Evolutionary conservation across 2,113 vertebrate genomes (phyloP), one percentile per base, ranked within the genome.

Genomic region (Nycticryphes semicollaris): DNA sequence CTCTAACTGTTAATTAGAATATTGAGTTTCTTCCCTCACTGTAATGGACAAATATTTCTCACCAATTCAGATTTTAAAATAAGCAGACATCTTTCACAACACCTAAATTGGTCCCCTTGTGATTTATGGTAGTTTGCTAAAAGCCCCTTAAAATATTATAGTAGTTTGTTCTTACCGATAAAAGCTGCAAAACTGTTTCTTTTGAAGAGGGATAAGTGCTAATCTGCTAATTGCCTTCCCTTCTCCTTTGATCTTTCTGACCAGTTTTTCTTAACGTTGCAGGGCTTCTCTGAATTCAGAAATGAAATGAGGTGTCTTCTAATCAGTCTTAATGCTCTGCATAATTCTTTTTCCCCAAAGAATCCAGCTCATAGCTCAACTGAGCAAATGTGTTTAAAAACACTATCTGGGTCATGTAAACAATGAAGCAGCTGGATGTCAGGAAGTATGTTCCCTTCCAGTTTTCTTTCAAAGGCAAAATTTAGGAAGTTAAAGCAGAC

Each of bases 141-240:
- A 19, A 96, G 31, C 7, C 47, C 25, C 19, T 90, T 80, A 59
- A 92, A 84, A 78, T 27, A 67, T 2, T 4, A 31, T 31, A 28
- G 50, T 77, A 9, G 31, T 48, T 80, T 69, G 54, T 73, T 84
- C 86, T 93, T 87, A 92, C 35, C 83, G 78, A 74, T 10, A 81
- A 63, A 88, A 93, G 76, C 91, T 91, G 60, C 37, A 68, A 81
- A 96, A 84, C 68, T 63, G 68, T 83, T 43, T 83, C 72, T 86
- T 94, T 89, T 95, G 72, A 95, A 86, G 62, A 69, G 45, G 72
- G 67, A 7, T 92, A 70, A 94, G 50, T 79, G 73, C 57, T 56
- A 66, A 22, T 90, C 76, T 89, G 76, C 69, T 96, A 95, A 96
- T 97, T 96, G 89, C 87, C 14, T 95, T 94, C 28, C 31, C 13